Evolutionary conservation across 2,888 invertebrate genomes (phyloP), one percentile per base, ranked within the genome.

Genomic region (Leuctra nigra): DNA sequence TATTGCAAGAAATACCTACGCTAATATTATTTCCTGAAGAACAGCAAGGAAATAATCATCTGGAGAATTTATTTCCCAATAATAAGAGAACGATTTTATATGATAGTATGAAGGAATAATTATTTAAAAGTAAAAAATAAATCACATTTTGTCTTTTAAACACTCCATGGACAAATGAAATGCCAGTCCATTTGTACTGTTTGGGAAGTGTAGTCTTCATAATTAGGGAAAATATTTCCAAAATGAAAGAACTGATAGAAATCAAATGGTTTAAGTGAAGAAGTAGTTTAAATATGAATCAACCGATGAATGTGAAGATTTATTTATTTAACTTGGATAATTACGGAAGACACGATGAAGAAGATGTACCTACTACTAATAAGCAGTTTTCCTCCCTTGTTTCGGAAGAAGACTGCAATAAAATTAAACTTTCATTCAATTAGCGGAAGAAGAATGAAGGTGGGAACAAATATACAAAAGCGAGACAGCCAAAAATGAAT

Each of bases 381-480:
- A 16, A 36, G 16, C 16, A 36, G 36, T 36, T 36, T 36, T 36
- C 36, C 36, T n/a, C n/a, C 29, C 29, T 29, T 29, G 41, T 2
- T 41, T 41, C 20, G 41, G 20, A 18, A 41, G n/a, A 41, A 20
- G 18, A 11, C 41, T 11, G 20, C 18, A 41, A 11, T 20, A 41
- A 18, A 41, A 16, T 18, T 18, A 14, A 41, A 18, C 41, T 41
- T 41, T 41, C 41, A 18, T 11, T 41, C 16, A 20, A 41, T 11
- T 20, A 41, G 18, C 41, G 18, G 41, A 29, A 29, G 41, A 41
- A 41, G 41, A 41, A 41, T 20, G 16, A 41, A 41, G 18, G 18
- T 41, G 41, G 41, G 41, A 41, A 41, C 41, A 41, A 41, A 41
- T 29, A 29, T n/a, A 41, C 41, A 41, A 11, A 41, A 41, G 41